phyloP scores from a whole-genome alignment of 1,140 invertebrate genomes.

The Trachymyrmex cornetzi region DNA sequence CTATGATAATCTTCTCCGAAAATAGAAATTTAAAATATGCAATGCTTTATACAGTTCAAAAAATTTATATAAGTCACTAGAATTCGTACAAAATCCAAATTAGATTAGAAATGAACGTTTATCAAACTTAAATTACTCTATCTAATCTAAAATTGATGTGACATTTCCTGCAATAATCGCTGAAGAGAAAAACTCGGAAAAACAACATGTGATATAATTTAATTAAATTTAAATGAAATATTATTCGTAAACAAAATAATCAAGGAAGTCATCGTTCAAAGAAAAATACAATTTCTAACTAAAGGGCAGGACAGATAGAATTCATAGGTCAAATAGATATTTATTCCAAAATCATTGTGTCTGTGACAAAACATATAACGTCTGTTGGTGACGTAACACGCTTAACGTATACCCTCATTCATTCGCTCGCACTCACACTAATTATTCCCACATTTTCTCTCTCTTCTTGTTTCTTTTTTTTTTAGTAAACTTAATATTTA shows the following conservation, averaged over 20 bases:
- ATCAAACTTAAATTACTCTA: background rate
- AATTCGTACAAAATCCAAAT: background rate
- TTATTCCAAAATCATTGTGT: conserved; percentile 85
- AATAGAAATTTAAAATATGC: background rate
- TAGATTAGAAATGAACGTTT: too few species aligned
- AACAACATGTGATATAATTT: background rate
- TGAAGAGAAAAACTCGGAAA: background rate
- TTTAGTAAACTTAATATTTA: conserved; percentile 64
- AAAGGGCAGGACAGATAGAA: background rate
- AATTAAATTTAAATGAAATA: background rate
- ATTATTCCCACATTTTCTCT: conserved; percentile 63
- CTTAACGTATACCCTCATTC: conserved; percentile 68
- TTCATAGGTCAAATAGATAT: conserved; percentile 84
- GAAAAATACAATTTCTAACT: background rate
- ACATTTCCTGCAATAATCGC: background rate
- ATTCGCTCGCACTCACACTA: conserved; percentile 68
- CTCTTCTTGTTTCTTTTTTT: conserved; percentile 16
- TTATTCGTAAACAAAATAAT: background rate
- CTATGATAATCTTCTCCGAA: background rate
- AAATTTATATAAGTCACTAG: background rate
- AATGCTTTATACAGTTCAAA: background rate
- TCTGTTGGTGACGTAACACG: conserved; percentile 65
- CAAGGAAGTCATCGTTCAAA: background rate
- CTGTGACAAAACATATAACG: conserved; percentile 83
- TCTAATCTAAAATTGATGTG: too few species aligned